phyloP scores from a whole-genome alignment of 2,888 invertebrate species.

The Taenaris catops region DNA sequence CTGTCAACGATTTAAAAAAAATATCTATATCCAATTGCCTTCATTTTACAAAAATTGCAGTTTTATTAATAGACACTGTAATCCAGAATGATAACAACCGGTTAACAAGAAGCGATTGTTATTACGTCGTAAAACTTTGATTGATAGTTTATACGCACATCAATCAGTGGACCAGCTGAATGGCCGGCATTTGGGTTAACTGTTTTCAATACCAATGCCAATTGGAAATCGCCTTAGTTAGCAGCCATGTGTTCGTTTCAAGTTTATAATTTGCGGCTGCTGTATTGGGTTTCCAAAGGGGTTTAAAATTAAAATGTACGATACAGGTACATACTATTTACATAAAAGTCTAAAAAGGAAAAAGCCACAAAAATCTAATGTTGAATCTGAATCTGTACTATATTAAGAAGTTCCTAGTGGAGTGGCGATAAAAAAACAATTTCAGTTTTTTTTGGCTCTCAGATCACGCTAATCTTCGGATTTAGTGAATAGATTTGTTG shows the following conservation, averaged over 20 bases:
- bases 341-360: no score
- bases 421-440: no score
- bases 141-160: constrained; percentile 69
- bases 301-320: no score
- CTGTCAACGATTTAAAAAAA: no score
- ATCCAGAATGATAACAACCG: constrained; percentile 48
- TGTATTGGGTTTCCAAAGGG: constrained; percentile 2
- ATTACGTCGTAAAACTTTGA: constrained; percentile 67
- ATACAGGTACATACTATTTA: no score
- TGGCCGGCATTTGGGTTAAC: constrained; percentile 53
- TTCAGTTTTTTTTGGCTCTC: no score
- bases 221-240: constrained; percentile 23
- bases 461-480: no score
- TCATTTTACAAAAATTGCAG: not conserved
- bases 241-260: constrained; percentile 23
- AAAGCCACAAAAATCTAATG: no score
- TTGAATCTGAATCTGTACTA: no score
- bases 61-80: constrained; percentile 34
- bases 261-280: constrained; percentile 12
- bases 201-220: constrained; percentile 51
- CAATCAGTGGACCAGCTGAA: constrained; percentile 52
- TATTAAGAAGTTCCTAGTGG: no score
- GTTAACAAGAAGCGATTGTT: constrained; percentile 61
- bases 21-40: no score
- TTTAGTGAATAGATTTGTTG: no score